These are phyloP conservation scores for Potamarius usumacintae DNA, from an alignment of 2,113 vertebrate species.

Conservation along the genomic window DNA sequence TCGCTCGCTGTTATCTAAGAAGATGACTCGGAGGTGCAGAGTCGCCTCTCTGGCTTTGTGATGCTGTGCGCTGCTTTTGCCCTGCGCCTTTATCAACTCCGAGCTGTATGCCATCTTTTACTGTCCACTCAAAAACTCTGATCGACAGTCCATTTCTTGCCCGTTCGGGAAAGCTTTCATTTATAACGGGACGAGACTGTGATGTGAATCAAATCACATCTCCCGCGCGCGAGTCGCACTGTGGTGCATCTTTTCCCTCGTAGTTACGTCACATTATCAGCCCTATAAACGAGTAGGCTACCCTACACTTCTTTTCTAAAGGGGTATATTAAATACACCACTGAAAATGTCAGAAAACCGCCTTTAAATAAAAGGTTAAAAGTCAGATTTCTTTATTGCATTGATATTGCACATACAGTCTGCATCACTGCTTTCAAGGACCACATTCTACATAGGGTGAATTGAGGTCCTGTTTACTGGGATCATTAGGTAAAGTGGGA, in stretches of 20 bases:
- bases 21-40: constrained; percentile 71
- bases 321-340: too few relatives aligned
- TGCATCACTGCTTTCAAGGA: not conserved
- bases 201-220: not conserved
- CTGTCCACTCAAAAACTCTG: not conserved
- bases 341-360: too few relatives aligned
- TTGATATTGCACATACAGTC: too few relatives aligned
- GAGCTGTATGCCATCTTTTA: constrained; percentile 56
- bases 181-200: too few relatives aligned
- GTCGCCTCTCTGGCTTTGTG: constrained; percentile 63
- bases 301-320: too few relatives aligned
- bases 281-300: too few relatives aligned
- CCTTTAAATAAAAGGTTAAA: too few relatives aligned
- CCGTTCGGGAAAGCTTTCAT: not conserved
- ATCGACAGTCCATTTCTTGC: not conserved
- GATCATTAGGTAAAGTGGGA: not conserved
- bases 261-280: not conserved
- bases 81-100: constrained; percentile 47
- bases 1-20: constrained; percentile 75
- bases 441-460: not conserved
- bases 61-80: constrained; percentile 39
- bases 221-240: not conserved
- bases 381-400: too few relatives aligned
- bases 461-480: not conserved
- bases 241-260: not conserved